Conservation (phyloP, 2,113 vertebrate species). For the Dunckerocampus dactyliophorus region DNA sequence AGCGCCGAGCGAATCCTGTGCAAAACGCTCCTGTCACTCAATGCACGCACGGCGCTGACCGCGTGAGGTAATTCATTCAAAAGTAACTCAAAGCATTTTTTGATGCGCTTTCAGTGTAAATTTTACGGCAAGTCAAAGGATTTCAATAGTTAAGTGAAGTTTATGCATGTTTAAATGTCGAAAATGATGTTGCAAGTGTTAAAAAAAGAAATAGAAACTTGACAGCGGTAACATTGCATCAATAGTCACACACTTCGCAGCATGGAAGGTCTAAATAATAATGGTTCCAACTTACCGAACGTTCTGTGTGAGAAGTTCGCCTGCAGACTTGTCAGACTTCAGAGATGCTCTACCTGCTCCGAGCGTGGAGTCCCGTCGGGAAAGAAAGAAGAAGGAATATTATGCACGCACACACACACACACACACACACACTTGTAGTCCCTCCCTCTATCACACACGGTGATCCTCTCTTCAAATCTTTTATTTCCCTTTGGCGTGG, state of each 20-base stretch:
- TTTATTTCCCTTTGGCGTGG: conserved; percentile 24
- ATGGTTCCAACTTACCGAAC: conserved; percentile 61
- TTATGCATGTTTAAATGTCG: too few species aligned
- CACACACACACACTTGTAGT: conserved; percentile 66
- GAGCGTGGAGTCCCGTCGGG: conserved; percentile 67
- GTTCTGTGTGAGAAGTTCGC: conserved; percentile 49
- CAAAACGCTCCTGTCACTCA: conserved; percentile 39
- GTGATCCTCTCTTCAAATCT: conserved; percentile 62
- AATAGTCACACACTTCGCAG: too few species aligned
- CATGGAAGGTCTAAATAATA: not conserved
- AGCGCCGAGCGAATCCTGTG: conserved; percentile 35
- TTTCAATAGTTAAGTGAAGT: too few species aligned
- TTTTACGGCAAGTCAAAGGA: too few species aligned
- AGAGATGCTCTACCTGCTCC: conserved; percentile 71
- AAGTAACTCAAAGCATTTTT: conserved; percentile 8
- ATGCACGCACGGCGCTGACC: conserved; percentile 18
- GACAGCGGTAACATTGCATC: too few species aligned
- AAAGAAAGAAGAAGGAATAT: conserved; percentile 76
- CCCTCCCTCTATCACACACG: conserved; percentile 76
- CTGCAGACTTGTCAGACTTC: conserved; percentile 44
- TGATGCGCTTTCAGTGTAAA: not conserved
- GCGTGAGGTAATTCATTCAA: not conserved
- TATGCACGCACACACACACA: conserved; percentile 54
- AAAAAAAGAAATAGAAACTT: too few species aligned
- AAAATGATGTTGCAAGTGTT: too few species aligned